These are phyloP conservation scores for Argentina silus DNA, from an alignment of 2,797 vertebrate genomes.

Conservation along the genomic window DNA sequence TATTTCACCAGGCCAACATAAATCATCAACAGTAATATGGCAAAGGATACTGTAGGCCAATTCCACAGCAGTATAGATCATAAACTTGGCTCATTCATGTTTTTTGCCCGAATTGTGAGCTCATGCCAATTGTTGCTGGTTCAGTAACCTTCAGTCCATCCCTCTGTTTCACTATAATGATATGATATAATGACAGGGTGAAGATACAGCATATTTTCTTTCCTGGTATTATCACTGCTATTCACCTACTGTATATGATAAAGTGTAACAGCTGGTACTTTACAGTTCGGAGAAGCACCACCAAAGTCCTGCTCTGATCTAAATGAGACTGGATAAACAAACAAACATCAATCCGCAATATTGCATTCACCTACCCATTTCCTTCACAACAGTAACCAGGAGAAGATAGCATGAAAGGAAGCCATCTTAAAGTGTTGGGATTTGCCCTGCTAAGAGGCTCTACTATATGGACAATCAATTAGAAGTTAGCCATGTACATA, in stretches of 20 bases:
- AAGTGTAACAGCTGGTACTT: no score
- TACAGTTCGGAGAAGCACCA: no score
- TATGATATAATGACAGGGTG: no score
- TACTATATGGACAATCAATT: not conserved
- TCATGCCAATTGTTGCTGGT: not conserved
- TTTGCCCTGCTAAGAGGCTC: not conserved
- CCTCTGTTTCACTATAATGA: not conserved
- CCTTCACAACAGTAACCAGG: not conserved
- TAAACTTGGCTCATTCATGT: not conserved
- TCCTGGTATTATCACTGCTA: no score
- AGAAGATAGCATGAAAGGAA: not conserved
- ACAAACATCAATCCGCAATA: not conserved
- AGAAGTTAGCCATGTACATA: not conserved
- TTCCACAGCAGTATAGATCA: no score
- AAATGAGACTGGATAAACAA: not conserved
- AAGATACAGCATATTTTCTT: no score
- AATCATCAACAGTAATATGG: no score
- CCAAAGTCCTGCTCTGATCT: not conserved
- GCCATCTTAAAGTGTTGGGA: not conserved
- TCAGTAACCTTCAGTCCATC: not conserved
- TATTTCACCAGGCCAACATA: no score
- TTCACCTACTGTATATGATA: no score
- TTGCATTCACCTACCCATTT: not conserved
- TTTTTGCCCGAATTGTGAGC: not conserved
- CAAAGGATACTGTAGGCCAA: no score